Base-by-base conservation (phyloP, 2,888 invertebrate genomes). In the Eupeodes luniger region DNA sequence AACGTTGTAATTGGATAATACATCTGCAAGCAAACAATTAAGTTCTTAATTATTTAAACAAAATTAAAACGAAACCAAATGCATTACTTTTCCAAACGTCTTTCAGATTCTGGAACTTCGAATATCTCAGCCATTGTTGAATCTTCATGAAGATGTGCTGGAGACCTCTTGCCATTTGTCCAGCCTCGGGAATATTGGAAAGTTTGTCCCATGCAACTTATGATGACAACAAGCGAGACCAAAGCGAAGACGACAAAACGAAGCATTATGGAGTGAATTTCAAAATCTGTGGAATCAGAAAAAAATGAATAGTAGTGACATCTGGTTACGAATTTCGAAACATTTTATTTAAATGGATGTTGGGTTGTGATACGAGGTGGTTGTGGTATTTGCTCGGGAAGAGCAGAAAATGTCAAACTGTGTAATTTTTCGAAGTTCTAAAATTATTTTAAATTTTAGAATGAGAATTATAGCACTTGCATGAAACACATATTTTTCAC, bases 131-230 rank as follows among this genome's bases (percentile, higher is more conserved):
- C 81, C 1, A 91, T 57, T 16, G 87, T 87, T 27, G 91, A 78
- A 36, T 92, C 92, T 19, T 90, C 90, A 40, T 90, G 90, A n/a
- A 91, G 85, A 49, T 89, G 89, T 40, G 75, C 19, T 53, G 81
- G 90, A n/a, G 92, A 91, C 0, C 96, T 93, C 91, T 96, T 96
- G 34, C 96, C 96, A 91, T 96, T 96, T 87, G 96, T 96, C 96
- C 96, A 97, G 5, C 96, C 96, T 0, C 96, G 94, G 61, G 96
- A 96, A 92, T 97, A 97, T 91, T 96, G 96, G 94, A 96, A 96
- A 7, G 96, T 96, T 93, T 97, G 96, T 0, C 95, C 95, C 92
- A 92, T 92, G 89, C 93, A 93, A n/a, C 90, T 86, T 16, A 90
- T 69, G 19, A 90, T 51, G 64, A 85, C 36, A 44, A 86, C 81